A percentile compares a stretch with the other conserved stretches of the same genome.
Evolutionary conservation across 64 coral and sea anemone species (phyloP).

Genomic region (Stichodactyla mertensii): DNA sequence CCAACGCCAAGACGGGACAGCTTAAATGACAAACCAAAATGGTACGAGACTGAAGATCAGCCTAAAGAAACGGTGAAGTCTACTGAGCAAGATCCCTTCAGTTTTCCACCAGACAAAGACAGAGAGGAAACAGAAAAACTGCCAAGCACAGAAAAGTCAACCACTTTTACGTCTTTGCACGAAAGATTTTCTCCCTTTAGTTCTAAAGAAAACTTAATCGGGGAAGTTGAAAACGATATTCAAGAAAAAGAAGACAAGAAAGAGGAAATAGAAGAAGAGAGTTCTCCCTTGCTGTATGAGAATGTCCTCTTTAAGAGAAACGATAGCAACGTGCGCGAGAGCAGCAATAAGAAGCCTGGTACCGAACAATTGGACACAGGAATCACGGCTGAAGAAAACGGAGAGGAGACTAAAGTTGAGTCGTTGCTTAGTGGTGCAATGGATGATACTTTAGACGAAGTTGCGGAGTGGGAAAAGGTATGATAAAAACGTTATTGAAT

Average conservation of each 20-base stretch:
- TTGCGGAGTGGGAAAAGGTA: conserved; percentile 94
- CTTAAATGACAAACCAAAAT: conserved; percentile 40
- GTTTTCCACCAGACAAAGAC: conserved; percentile 18
- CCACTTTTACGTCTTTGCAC: conserved; percentile 56
- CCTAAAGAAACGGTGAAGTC: neutral
- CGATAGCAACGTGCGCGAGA: conserved; percentile 4
- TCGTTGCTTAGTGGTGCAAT: conserved; percentile 21
- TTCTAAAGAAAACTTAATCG: conserved; percentile 52
- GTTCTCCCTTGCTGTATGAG: conserved; percentile 81
- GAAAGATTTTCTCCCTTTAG: conserved; percentile 46
- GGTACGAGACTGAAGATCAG: neutral
- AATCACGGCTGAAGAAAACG: neutral
- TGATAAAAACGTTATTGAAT: neutral
- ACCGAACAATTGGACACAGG: neutral
- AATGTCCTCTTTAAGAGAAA: conserved; percentile 87
- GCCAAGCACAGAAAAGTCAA: neutral
- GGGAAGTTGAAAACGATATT: neutral
- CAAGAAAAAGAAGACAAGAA: neutral
- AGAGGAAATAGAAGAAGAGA: conserved; percentile 18
- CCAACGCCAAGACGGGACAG: conserved; percentile 40
- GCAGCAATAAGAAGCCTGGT: neutral
- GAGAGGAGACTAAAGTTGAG: neutral
- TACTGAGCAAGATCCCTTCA: conserved; percentile 61
- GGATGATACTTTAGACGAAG: conserved; percentile 66
- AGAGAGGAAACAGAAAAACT: neutral